Evolutionary conservation across 2,888 invertebrate genomes (phyloP).

Genomic region (Ellobium chinense): DNA sequence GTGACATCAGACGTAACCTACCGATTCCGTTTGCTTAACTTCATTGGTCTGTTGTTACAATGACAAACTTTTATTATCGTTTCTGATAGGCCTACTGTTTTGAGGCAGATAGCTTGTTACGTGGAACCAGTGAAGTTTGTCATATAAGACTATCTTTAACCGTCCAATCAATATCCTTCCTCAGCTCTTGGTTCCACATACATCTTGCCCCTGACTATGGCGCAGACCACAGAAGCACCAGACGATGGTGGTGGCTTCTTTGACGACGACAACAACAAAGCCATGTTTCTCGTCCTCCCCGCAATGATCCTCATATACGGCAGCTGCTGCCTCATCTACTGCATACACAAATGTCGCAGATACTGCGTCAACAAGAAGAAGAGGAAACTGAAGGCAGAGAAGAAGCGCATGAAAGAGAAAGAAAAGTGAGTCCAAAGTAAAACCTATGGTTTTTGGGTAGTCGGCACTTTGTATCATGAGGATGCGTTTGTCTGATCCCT

Average conservation of each 20-base stretch:
- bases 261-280: slow-evolving; percentile 62
- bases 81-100: too few species aligned
- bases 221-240: not conserved
- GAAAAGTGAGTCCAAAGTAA: not conserved
- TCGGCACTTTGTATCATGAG: too few species aligned
- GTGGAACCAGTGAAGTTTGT: too few species aligned
- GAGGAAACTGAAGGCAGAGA: slow-evolving; percentile 22
- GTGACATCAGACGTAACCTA: too few species aligned
- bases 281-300: slow-evolving; percentile 62
- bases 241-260: slow-evolving; percentile 51
- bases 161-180: too few species aligned
- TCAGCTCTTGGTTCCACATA: not conserved
- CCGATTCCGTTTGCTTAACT: too few species aligned
- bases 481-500: too few species aligned
- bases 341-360: slow-evolving; percentile 55
- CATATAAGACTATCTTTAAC: too few species aligned
- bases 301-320: slow-evolving; percentile 60
- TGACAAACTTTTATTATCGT: too few species aligned
- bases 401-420: not conserved
- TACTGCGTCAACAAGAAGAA: slow-evolving; percentile 48
- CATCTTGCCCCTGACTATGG: not conserved
- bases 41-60: too few species aligned
- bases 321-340: slow-evolving; percentile 61
- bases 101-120: too few species aligned
- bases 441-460: not conserved